A percentile compares a stretch with the other conserved stretches of the same genome.
These are phyloP conservation scores for Psix sp. DNA, from an alignment of 1,140 invertebrate genomes.

Conservation along the genomic window DNA sequence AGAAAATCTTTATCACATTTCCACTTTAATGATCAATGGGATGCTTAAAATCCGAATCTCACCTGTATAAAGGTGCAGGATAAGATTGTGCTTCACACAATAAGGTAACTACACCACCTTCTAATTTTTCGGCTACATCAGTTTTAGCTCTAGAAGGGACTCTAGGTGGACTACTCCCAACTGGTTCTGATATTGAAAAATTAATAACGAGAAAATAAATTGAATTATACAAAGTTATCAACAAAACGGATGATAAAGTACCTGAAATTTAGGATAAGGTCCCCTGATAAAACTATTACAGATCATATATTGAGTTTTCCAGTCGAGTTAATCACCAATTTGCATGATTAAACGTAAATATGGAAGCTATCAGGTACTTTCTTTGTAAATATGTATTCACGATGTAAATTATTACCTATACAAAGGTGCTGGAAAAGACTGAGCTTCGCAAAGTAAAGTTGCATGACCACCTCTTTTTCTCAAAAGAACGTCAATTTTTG, in stretches of 20 bases:
- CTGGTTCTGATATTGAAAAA: conserved; percentile 77
- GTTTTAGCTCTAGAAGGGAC: conserved; percentile 77
- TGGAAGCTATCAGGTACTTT: too few species aligned
- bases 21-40: too few species aligned
- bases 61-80: conserved; percentile 81
- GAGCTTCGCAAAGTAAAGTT: conserved; percentile 80
- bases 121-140: conserved; percentile 69
- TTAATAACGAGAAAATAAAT: too few species aligned
- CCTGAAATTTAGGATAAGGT: too few species aligned
- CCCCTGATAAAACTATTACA: too few species aligned
- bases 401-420: conserved; percentile 76
- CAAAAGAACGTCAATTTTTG: conserved; percentile 72
- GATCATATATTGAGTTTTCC: too few species aligned
- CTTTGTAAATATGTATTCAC: too few species aligned
- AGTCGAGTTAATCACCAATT: too few species aligned
- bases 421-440: conserved; percentile 79
- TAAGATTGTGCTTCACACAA: conserved; percentile 81
- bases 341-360: too few species aligned
- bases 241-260: too few species aligned
- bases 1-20: too few species aligned
- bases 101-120: conserved; percentile 76
- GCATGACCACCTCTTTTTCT: conserved; percentile 67
- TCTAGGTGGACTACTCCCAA: conserved; percentile 78
- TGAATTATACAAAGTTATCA: too few species aligned
- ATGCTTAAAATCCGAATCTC: conserved; percentile 51